Evolutionary conservation across 1,140 invertebrate species (phyloP).

Genomic region (Bombus terrestris): DNA sequence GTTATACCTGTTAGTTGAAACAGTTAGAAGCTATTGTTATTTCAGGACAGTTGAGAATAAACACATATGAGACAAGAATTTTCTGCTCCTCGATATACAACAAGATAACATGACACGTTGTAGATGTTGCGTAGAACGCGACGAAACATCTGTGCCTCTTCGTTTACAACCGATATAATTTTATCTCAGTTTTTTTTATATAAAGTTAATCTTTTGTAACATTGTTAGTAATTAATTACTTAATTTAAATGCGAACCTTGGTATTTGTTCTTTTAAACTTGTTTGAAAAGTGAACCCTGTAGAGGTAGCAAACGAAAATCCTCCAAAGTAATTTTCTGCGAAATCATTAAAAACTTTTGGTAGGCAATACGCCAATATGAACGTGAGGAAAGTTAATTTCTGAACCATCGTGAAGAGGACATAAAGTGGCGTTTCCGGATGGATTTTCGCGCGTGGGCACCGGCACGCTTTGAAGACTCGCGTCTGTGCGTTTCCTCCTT

Average conservation of each 20-base stretch:
- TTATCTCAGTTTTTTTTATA: not conserved
- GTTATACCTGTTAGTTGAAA: not conserved
- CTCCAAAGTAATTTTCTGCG: not conserved
- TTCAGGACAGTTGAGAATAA: slow-evolving; percentile 46
- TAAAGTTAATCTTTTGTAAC: not conserved
- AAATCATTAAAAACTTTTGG: not conserved
- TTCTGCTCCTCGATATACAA: not conserved
- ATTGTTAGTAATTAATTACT: not conserved
- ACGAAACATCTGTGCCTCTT: slow-evolving; percentile 16
- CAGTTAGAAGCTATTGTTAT: slow-evolving; percentile 38
- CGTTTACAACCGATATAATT: not conserved
- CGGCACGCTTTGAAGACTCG: slow-evolving; percentile 51
- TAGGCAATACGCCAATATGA: not conserved
- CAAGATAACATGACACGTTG: no score
- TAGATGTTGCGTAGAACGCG: not conserved
- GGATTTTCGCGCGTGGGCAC: slow-evolving; percentile 53
- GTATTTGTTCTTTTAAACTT: not conserved
- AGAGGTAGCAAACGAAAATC: not conserved
- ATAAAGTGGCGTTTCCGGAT: slow-evolving; percentile 59
- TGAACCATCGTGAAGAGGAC: slow-evolving; percentile 44
- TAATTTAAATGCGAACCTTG: not conserved
- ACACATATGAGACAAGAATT: slow-evolving; percentile 24
- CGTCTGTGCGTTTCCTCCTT: slow-evolving; percentile 5
- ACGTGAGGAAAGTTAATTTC: slow-evolving; percentile 42
- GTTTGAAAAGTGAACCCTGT: not conserved